A percentile compares a stretch with the other conserved stretches of the same genome.
Evolutionary conservation across 2,113 vertebrate species (phyloP).

Genomic region (Oreochromis tanganicae): DNA sequence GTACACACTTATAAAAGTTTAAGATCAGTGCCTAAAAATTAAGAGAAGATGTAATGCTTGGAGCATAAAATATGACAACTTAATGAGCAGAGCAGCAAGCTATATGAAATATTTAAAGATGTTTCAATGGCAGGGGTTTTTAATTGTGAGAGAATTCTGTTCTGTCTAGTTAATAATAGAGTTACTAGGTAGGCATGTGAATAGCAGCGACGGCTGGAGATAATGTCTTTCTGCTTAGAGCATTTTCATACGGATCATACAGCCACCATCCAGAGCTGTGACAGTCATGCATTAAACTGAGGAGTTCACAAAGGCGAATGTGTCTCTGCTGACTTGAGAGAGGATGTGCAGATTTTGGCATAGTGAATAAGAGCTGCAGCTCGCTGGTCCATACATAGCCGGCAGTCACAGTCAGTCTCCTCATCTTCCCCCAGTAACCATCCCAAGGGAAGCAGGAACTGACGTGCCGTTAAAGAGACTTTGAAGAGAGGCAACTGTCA

Average conservation of each 20-base stretch:
- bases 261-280: conserved; percentile 11
- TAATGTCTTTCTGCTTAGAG: conserved; percentile 28
- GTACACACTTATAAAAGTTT: background rate
- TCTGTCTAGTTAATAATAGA: conserved; percentile 53
- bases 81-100: conserved; percentile 33
- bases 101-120: conserved; percentile 52
- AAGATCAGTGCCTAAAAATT: background rate
- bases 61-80: conserved; percentile 21
- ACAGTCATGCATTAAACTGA: conserved; percentile 40
- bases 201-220: conserved; percentile 34
- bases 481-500: conserved; percentile 63
- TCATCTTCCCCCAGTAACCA: conserved; percentile 32
- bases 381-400: conserved; percentile 46
- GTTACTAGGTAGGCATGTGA: conserved; percentile 15
- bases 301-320: conserved; percentile 39
- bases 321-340: conserved; percentile 41
- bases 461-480: conserved; percentile 59
- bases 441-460: conserved; percentile 55
- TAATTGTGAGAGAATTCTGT: conserved; percentile 46
- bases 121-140: conserved; percentile 13
- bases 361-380: conserved; percentile 27
- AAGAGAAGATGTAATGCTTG: background rate
- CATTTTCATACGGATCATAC: conserved; percentile 48
- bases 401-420: conserved; percentile 45
- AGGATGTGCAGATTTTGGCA: conserved; percentile 9